Evolutionary conservation across 1,140 invertebrate genomes (phyloP).

Genomic region (Nasonia longicornis): DNA sequence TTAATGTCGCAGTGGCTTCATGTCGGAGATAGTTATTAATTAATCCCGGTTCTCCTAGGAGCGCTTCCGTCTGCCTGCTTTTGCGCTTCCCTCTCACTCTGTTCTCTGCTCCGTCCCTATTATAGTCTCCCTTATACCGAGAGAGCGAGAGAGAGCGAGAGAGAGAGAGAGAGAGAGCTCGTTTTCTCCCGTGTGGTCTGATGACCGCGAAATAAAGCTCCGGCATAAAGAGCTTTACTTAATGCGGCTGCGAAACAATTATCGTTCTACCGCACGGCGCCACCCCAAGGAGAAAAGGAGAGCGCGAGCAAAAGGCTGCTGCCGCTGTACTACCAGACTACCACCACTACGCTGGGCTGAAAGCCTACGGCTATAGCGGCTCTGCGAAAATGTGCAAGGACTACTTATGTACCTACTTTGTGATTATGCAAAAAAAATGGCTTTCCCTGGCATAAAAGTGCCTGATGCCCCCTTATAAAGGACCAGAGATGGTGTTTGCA

Average conservation of each 20-base stretch:
- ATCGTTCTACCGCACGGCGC: not conserved
- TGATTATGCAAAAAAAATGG: not conserved
- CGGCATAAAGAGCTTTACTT: slow-evolving; percentile 1
- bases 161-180: not conserved
- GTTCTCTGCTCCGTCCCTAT: not conserved
- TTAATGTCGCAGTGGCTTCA: slow-evolving; percentile 2
- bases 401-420: not conserved
- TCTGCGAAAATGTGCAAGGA: not conserved
- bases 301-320: not conserved
- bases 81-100: not conserved
- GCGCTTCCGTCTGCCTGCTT: not conserved
- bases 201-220: slow-evolving; percentile 2
- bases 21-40: slow-evolving; percentile 3
- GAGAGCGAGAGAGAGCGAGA: not conserved
- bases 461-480: not conserved
- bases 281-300: not conserved
- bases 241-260: not conserved
- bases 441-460: not conserved
- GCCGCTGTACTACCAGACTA: not conserved
- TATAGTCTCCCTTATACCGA: not conserved
- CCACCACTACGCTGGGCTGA: not conserved
- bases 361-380: not conserved
- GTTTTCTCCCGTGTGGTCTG: not conserved
- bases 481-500: not conserved
- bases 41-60: not conserved